These are phyloP conservation scores for Gnathonemus echidnorhynchus DNA, from an alignment of 2,113 vertebrate species.

Conservation along the genomic window DNA sequence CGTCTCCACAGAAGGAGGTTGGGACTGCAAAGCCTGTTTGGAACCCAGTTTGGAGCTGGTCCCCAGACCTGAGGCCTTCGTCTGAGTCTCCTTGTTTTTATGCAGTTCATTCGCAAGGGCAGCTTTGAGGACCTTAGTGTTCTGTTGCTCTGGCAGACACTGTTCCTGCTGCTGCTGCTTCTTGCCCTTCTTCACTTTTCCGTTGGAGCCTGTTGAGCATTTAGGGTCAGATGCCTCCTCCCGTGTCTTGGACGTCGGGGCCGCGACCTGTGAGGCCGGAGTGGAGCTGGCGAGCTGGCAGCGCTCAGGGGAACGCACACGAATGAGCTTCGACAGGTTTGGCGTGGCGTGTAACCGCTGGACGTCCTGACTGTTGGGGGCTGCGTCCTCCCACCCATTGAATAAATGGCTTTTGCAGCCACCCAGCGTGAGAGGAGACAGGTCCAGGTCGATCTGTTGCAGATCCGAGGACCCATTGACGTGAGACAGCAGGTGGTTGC, in stretches of 20 bases:
- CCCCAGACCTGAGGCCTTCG: conserved; percentile 30
- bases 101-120: conserved; percentile 52
- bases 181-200: conserved; percentile 79
- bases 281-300: conserved; percentile 49
- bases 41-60: conserved; percentile 43
- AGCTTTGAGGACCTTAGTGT: conserved; percentile 51
- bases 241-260: conserved; percentile 47
- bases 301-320: conserved; percentile 78
- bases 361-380: conserved; percentile 58
- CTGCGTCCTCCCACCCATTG: conserved; percentile 60
- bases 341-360: conserved; percentile 78
- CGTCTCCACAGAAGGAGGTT: conserved; percentile 40
- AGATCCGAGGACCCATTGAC: conserved; percentile 82
- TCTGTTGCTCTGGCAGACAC: conserved; percentile 61
- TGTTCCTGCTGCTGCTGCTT: conserved; percentile 60
- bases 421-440: conserved; percentile 84
- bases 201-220: conserved; percentile 38
- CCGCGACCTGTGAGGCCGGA: conserved; percentile 43
- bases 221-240: conserved; percentile 56
- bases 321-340: conserved; percentile 84
- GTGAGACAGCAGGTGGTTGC: conserved; percentile 79
- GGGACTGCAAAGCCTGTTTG: conserved; percentile 41
- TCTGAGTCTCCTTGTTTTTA: conserved; percentile 57
- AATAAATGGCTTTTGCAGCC: conserved; percentile 73
- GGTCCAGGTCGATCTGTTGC: conserved; percentile 88